Percentiles rank a stretch among this genome's conserved stretches.
Evolutionary conservation across 2,888 invertebrate genomes (phyloP).

Genomic region (Ecdyonurus torrentis): DNA sequence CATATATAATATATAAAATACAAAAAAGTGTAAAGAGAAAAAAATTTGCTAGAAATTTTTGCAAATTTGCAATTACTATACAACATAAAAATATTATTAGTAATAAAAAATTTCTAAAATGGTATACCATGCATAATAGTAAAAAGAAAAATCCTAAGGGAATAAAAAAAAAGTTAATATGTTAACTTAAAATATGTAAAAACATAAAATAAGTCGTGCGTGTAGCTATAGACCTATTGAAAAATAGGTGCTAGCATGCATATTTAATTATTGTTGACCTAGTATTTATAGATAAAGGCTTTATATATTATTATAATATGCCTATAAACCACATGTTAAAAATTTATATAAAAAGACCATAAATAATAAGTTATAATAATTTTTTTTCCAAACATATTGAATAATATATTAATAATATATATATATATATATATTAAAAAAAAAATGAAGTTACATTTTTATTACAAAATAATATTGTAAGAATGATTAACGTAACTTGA

Average conservation of each 20-base stretch:
- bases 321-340: background rate
- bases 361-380: background rate
- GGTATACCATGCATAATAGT: background rate
- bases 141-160: background rate
- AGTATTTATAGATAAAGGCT: background rate
- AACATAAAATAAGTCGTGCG: background rate
- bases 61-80: background rate
- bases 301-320: background rate
- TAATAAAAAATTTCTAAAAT: background rate
- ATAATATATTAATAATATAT: background rate
- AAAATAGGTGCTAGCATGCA: background rate
- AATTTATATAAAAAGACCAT: background rate
- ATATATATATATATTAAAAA: background rate
- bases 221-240: background rate
- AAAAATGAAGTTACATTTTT: background rate
- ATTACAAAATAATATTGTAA: background rate
- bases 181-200: background rate
- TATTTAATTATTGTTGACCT: background rate
- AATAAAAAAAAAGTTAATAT: background rate
- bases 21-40: background rate
- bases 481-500: background rate
- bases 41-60: background rate
- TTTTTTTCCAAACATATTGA: background rate
- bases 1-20: too few species aligned
- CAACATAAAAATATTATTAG: background rate